A percentile compares a stretch with the other conserved stretches of the same genome.
phyloP scores from a whole-genome alignment of 2,113 vertebrate species.

The Dissostichus mawsoni region DNA sequence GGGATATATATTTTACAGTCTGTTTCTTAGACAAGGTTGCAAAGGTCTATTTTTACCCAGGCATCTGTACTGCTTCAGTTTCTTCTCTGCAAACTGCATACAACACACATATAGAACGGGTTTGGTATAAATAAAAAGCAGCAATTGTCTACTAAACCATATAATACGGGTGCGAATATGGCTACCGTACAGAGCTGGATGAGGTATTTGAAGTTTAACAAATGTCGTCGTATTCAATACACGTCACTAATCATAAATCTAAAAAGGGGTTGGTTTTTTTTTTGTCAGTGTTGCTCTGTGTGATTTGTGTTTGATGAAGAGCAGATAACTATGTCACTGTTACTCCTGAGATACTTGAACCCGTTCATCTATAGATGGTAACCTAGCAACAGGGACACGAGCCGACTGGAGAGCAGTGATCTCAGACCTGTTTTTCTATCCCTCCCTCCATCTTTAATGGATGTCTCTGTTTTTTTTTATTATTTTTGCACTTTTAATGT shows the following conservation, averaged over 20 bases:
- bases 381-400: constrained; percentile 79
- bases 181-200: too few species aligned
- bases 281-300: constrained; percentile 29
- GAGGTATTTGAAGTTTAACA: too few species aligned
- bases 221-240: too few species aligned
- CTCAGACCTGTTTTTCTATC: constrained; percentile 62
- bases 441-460: constrained; percentile 32
- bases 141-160: neutral
- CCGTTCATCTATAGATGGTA: constrained; percentile 64
- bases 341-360: constrained; percentile 79
- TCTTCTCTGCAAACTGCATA: neutral
- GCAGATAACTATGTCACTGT: constrained; percentile 76
- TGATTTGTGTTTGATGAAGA: constrained; percentile 50
- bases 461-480: constrained; percentile 14
- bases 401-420: constrained; percentile 62
- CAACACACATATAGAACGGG: neutral
- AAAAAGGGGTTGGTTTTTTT: neutral
- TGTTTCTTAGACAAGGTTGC: neutral
- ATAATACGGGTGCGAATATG: neutral
- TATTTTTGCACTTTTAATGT: constrained; percentile 36
- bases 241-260: too few species aligned
- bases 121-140: neutral
- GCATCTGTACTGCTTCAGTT: neutral
- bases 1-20: neutral
- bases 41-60: neutral